Conservation (phyloP, 2,888 invertebrate species). For the Stramonita haemastoma region DNA sequence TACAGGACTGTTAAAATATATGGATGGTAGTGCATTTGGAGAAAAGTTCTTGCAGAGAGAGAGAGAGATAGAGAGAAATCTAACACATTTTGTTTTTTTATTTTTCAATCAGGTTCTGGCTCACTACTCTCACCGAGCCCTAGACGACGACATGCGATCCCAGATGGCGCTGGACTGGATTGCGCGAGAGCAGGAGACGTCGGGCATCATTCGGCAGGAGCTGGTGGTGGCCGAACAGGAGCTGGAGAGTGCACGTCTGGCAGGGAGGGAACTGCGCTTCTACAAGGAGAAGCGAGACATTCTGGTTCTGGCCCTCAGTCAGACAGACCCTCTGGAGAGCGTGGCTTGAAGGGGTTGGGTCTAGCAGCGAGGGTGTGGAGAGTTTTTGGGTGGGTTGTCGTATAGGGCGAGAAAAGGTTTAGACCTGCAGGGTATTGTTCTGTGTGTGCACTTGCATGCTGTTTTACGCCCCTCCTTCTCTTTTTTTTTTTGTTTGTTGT, state of each 20-base stretch:
- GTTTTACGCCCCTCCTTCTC: no score
- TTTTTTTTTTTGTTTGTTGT: no score
- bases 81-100: no score
- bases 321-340: conserved; percentile 80
- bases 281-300: conserved; percentile 98
- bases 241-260: conserved; percentile 89
- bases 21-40: no score
- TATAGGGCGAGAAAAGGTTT: background rate
- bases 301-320: conserved; percentile 90
- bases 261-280: conserved; percentile 93
- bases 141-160: conserved; percentile 96
- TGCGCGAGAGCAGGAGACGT: conserved; percentile 83
- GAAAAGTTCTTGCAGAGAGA: no score
- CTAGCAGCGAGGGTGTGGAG: background rate
- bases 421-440: no score
- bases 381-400: background rate
- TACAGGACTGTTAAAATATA: no score
- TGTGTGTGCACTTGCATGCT: no score
- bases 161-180: conserved; percentile 97
- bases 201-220: conserved; percentile 88
- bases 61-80: no score
- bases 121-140: conserved; percentile 78
- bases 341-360: conserved; percentile 55
- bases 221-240: conserved; percentile 91
- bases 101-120: conserved; percentile 44